Percentiles rank a stretch among this genome's conserved stretches.
Conservation (phyloP, 2,113 vertebrate species). For the Leptosomus discolor region DNA sequence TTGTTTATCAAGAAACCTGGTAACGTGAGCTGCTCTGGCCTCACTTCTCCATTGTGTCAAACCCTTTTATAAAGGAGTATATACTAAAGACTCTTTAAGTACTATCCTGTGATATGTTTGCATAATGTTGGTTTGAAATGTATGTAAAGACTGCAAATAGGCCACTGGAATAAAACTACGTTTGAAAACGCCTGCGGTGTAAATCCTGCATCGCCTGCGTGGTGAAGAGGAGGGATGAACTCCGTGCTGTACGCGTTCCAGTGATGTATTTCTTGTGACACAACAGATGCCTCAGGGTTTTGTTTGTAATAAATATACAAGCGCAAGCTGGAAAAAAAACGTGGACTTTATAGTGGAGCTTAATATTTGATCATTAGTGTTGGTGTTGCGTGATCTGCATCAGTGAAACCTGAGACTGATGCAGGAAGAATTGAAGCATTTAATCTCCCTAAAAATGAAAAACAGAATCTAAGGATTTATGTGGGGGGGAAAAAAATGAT, state of each 20-base stretch:
- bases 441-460: neutral
- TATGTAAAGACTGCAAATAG: slow-evolving; percentile 69
- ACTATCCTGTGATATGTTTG: slow-evolving; percentile 60
- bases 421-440: neutral
- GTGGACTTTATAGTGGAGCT: neutral
- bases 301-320: neutral
- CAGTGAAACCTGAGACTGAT: neutral
- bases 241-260: neutral
- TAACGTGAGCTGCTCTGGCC: slow-evolving; percentile 45
- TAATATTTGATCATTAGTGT: neutral
- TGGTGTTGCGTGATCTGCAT: neutral
- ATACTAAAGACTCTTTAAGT: slow-evolving; percentile 51
- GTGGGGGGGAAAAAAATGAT: neutral
- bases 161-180: slow-evolving; percentile 74
- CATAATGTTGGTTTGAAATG: slow-evolving; percentile 64
- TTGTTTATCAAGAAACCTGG: slow-evolving; percentile 44
- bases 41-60: slow-evolving; percentile 59
- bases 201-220: neutral
- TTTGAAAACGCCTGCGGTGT: neutral
- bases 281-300: slow-evolving; percentile 5
- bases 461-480: neutral
- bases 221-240: neutral
- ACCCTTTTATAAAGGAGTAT: slow-evolving; percentile 79
- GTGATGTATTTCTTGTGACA: neutral
- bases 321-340: neutral